These are phyloP conservation scores for Mus spretus DNA, from an alignment of 2,797 vertebrate species.

Conservation along the genomic window DNA sequence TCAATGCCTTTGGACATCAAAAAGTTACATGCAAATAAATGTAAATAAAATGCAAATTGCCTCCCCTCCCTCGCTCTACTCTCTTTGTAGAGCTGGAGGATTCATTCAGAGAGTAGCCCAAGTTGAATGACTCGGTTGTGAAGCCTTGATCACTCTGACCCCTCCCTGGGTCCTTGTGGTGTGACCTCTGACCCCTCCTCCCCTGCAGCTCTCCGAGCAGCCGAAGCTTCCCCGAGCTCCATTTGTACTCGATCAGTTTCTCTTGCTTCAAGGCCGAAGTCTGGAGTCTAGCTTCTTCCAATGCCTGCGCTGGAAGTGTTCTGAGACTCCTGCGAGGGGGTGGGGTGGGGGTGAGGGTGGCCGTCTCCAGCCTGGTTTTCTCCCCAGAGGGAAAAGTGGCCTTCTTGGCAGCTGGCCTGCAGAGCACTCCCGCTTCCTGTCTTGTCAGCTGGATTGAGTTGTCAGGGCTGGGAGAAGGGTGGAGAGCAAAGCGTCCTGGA, in stretches of 20 bases:
- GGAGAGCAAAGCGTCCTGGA: constrained; percentile 65
- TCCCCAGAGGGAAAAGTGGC: background rate
- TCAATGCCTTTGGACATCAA: constrained; percentile 78
- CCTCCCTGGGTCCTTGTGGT: background rate
- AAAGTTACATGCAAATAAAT: constrained; percentile 76
- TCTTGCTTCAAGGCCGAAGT: constrained; percentile 26
- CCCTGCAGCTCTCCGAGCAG: background rate
- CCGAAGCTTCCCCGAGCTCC: background rate
- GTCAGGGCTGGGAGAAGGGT: constrained; percentile 75
- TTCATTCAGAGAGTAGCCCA: constrained; percentile 23
- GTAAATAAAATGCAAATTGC: constrained; percentile 75
- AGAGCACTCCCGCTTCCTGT: constrained; percentile 62
- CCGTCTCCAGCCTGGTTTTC: background rate
- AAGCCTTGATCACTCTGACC: background rate
- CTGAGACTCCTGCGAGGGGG: background rate
- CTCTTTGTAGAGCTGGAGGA: constrained; percentile 52
- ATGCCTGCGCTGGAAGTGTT: background rate
- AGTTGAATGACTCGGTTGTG: background rate
- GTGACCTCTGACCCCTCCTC: background rate
- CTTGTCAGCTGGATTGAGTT: constrained; percentile 76
- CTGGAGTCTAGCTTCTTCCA: constrained; percentile 12
- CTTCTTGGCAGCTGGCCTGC: background rate
- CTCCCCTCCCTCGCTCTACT: background rate
- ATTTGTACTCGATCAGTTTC: background rate
- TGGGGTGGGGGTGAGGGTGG: background rate